phyloP scores from a whole-genome alignment of 1,140 invertebrate genomes.

The Eriocheir sinensis region DNA sequence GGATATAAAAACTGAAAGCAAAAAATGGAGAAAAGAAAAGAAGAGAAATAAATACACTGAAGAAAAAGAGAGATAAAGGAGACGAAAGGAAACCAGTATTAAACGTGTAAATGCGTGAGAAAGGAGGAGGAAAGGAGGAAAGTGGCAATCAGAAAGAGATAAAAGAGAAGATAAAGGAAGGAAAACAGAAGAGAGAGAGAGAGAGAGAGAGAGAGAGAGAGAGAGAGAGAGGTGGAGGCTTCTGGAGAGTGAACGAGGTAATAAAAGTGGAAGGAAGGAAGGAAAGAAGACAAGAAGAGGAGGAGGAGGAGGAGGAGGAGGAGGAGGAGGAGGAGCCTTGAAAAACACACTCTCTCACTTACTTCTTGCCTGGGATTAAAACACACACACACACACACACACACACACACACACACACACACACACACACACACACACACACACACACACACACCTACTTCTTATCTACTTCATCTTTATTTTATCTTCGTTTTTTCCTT shows the following conservation, averaged over 20 bases:
- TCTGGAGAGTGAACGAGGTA: background rate
- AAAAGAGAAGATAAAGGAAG: too few species aligned
- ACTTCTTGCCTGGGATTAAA: background rate
- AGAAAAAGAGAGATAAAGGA: too few species aligned
- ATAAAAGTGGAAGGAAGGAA: background rate
- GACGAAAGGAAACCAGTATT: too few species aligned
- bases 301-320: background rate
- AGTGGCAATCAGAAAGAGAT: background rate
- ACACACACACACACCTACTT: background rate
- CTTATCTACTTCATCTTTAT: too few species aligned
- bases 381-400: too few species aligned
- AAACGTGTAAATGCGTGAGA: too few species aligned
- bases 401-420: background rate
- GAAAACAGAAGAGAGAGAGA: too few species aligned
- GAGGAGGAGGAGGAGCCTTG: background rate
- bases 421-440: background rate
- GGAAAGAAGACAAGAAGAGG: background rate
- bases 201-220: background rate
- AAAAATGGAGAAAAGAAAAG: too few species aligned
- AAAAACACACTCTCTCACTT: background rate
- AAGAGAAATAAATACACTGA: too few species aligned
- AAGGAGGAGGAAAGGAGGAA: background rate
- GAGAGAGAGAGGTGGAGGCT: background rate
- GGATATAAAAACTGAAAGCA: too few species aligned
- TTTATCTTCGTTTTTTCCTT: background rate